These are phyloP conservation scores for Tragelaphus oryx DNA, from an alignment of 2,797 vertebrate species.

Conservation along the genomic window DNA sequence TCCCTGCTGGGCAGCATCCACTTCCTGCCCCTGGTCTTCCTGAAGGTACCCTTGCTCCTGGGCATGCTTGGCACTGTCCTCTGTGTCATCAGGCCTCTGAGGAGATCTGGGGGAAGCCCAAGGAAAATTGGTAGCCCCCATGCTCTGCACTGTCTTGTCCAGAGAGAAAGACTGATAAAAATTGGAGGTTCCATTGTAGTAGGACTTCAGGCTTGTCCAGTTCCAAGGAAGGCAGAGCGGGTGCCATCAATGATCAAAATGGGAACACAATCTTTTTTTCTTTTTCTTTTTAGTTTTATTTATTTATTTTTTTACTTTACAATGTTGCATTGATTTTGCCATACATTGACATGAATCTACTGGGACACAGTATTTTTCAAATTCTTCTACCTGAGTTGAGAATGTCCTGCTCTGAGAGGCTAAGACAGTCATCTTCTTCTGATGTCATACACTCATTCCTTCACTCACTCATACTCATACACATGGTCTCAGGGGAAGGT, in stretches of 20 bases:
- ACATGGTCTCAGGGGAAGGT: background rate
- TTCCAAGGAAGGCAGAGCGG: background rate
- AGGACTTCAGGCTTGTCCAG: background rate
- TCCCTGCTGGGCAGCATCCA: background rate
- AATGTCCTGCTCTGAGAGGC: background rate
- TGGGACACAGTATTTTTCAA: background rate
- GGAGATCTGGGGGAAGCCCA: background rate
- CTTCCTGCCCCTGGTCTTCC: background rate
- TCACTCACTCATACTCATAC: background rate
- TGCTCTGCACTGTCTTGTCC: background rate
- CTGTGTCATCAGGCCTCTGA: background rate
- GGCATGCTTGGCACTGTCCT: background rate
- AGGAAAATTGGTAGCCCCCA: background rate
- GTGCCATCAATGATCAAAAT: background rate
- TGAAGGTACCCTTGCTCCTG: conserved; percentile 36
- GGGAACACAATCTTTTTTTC: background rate
- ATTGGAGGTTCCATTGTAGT: background rate
- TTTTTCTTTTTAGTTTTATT: too few relatives aligned
- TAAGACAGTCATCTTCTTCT: background rate
- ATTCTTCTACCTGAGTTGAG: background rate
- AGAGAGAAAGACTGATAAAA: background rate
- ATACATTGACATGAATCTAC: too few relatives aligned
- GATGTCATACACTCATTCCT: background rate
- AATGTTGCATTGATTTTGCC: too few relatives aligned
- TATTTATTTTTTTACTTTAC: too few relatives aligned